Percentiles rank a stretch among this genome's conserved stretches.
These are phyloP conservation scores for Microctenopoma steveboyesi DNA, from an alignment of 2,797 vertebrate species.

Conservation along the genomic window DNA sequence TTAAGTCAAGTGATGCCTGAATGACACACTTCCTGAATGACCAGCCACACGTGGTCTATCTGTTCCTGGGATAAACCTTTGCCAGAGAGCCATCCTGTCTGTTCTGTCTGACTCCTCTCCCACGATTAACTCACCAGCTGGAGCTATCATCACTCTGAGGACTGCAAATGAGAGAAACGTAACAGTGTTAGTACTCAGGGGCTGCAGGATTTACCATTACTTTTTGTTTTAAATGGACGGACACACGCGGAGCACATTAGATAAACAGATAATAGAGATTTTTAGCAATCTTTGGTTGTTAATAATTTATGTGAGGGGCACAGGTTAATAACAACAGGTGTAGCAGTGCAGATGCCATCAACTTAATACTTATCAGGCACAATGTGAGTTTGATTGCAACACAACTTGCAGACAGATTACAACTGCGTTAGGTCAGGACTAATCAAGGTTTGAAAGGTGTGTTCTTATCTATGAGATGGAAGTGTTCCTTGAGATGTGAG, in stretches of 20 bases:
- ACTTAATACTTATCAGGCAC: constrained; percentile 44
- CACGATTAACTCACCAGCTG: constrained; percentile 24
- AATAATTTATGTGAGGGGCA: not conserved
- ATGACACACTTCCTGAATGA: constrained; percentile 38
- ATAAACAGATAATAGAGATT: not conserved
- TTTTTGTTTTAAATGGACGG: constrained; percentile 19
- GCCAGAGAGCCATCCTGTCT: constrained; percentile 32
- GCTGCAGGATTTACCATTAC: not conserved
- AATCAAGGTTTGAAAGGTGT: constrained; percentile 62
- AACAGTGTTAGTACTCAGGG: not conserved
- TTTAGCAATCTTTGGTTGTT: not conserved
- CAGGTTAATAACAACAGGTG: constrained; percentile 7
- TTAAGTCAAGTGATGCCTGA: constrained; percentile 19
- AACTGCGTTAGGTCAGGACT: constrained; percentile 38
- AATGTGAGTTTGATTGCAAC: constrained; percentile 60
- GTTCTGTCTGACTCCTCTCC: constrained; percentile 14
- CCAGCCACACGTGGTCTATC: constrained; percentile 32
- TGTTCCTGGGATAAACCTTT: constrained; percentile 42
- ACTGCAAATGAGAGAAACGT: not conserved
- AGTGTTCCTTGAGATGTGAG: constrained; percentile 51
- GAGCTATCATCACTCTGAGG: constrained; percentile 23
- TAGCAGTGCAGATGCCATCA: constrained; percentile 4
- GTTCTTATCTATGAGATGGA: constrained; percentile 60
- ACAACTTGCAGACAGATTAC: constrained; percentile 35
- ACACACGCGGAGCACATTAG: not conserved